These are phyloP conservation scores for Phocoena phocoena DNA, from an alignment of 2,113 vertebrate species.

Conservation along the genomic window DNA sequence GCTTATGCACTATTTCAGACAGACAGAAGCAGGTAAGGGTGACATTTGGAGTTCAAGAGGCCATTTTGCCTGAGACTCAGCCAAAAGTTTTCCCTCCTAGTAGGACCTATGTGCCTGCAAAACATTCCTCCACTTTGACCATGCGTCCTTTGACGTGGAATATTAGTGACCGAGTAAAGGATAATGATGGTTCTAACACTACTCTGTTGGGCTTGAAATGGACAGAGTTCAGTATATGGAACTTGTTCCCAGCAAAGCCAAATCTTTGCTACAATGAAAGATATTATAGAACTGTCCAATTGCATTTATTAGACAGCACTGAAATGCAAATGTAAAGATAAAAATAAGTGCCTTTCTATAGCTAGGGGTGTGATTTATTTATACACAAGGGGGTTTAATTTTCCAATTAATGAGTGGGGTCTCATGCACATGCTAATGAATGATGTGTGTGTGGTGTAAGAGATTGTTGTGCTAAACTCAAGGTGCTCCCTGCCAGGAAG, in stretches of 20 bases:
- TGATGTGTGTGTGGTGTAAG: conserved; percentile 43
- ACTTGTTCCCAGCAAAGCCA: not conserved
- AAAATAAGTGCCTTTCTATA: conserved; percentile 48
- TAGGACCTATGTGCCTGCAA: not conserved
- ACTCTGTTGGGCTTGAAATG: not conserved
- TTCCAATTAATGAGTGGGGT: conserved; percentile 71
- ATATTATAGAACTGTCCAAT: not conserved
- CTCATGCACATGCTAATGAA: conserved; percentile 65
- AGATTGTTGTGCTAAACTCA: conserved; percentile 52
- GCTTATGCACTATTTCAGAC: not conserved
- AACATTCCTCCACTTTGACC: not conserved
- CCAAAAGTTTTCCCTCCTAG: not conserved
- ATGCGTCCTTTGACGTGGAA: not conserved
- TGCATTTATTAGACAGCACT: not conserved
- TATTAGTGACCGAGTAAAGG: not conserved
- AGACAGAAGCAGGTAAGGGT: not conserved
- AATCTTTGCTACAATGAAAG: not conserved
- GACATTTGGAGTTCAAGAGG: not conserved
- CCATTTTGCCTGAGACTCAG: not conserved
- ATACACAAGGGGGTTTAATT: conserved; percentile 39
- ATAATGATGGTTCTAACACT: not conserved
- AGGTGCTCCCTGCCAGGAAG: conserved; percentile 27
- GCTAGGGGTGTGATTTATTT: conserved; percentile 32
- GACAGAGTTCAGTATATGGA: not conserved
- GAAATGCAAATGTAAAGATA: conserved; percentile 45